Base-by-base conservation (phyloP, 2,797 vertebrate genomes). In the Sardinella longiceps region DNA sequence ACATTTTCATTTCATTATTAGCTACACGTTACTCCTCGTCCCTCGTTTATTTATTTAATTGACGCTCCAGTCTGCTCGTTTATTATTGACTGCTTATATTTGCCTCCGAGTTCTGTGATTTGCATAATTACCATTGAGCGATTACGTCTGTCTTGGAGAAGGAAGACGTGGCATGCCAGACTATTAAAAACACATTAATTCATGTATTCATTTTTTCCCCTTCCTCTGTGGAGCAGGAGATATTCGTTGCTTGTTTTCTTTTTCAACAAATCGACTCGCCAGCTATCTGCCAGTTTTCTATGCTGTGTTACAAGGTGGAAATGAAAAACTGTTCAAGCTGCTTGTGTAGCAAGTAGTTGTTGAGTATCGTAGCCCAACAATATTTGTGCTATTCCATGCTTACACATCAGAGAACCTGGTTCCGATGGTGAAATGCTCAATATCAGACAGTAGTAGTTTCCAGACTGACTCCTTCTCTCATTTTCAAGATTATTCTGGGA, bases 1-100 rank as follows among this genome's bases (percentile, higher is more conserved):
- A 84, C 84, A 66, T 53, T 77, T 83, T 91, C 70, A 89, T 92
- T 92, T 91, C 82, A 91, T 90, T 90, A 88, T 89, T 85, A 63
- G 87, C 83, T 84, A 90, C 88, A 56, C 9, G 77, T 43, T 77
- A 43, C 46, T 50, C 6, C 77, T 43, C 39, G 45, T 46, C 46
- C 0, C 7, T 83, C 58, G 66, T 82, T 45, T 84, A 88, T 85
- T 88, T 91, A 82, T 83, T 85, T 85, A 77, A 77, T 77, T 77
- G 37, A 82, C 87, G 85, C 82, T 25, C 70, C 81, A 45, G 45
- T 53, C 77, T 85, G 84, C 89, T 91, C 85, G 92, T 92, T 92
- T 92, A 88, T 92, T 84, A 84, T 91, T 89, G 90, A 83, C 83
- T 86, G 84, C 63, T 81, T 83, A 56, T 51, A 82, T 80, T 83